Evolutionary conservation across 2,113 vertebrate species (phyloP).

Genomic region (Mellivora capensis): DNA sequence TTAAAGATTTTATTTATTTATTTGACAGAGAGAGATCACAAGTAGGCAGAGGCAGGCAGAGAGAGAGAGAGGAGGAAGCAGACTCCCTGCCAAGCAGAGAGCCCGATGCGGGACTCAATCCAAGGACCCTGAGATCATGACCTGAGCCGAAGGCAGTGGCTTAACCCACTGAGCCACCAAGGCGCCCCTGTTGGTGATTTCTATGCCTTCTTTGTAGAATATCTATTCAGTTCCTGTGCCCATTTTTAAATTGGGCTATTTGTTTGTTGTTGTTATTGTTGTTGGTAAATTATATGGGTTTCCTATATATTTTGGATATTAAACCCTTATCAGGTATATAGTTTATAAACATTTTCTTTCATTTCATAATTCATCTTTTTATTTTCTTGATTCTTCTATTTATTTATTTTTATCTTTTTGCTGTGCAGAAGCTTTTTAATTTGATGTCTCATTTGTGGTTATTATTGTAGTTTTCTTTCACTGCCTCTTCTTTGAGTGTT

Average conservation of each 20-base stretch:
- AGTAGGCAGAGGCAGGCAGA: too few relatives aligned
- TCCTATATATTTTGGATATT: not conserved
- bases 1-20: too few relatives aligned
- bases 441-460: not conserved
- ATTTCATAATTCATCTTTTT: not conserved
- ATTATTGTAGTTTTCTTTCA: not conserved
- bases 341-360: not conserved
- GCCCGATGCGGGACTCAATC: too few relatives aligned
- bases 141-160: too few relatives aligned
- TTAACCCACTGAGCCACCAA: too few relatives aligned
- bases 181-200: not conserved
- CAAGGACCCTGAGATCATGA: too few relatives aligned
- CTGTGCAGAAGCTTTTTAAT: not conserved
- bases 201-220: not conserved
- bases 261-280: not conserved
- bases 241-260: not conserved
- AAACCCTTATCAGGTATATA: not conserved
- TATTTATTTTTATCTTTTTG: not conserved
- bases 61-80: too few relatives aligned
- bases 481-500: not conserved
- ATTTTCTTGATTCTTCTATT: not conserved
- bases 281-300: not conserved
- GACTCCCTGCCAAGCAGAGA: too few relatives aligned
- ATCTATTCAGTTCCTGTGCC: not conserved
- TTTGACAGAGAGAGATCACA: too few relatives aligned